Conservation (phyloP, 1,140 invertebrate species). For the Leptopilina clavipes region DNA sequence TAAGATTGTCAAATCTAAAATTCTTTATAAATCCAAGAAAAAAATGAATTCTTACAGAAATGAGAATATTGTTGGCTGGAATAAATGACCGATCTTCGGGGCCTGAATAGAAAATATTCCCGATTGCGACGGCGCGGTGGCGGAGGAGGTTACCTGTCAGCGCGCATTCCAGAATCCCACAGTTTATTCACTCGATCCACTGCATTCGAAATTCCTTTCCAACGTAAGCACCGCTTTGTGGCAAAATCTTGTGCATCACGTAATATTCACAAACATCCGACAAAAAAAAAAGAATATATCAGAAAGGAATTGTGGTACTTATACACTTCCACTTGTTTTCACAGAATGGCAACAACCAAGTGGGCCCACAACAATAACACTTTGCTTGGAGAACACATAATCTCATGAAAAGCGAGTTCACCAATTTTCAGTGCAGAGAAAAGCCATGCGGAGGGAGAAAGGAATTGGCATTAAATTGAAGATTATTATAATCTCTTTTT, state of each 20-base stretch:
- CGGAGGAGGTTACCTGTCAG: conserved; percentile 63
- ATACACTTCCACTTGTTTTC: conserved; percentile 16
- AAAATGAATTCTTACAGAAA: conserved; percentile 38
- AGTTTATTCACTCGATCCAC: conserved; percentile 44
- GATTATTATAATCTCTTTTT: background rate
- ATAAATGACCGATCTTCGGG: conserved; percentile 38
- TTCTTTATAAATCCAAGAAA: background rate
- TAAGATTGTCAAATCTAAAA: no score
- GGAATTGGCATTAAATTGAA: background rate
- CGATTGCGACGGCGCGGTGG: conserved; percentile 61
- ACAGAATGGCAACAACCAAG: background rate
- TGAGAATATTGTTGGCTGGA: conserved; percentile 31
- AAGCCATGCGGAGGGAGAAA: no score
- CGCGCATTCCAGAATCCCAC: conserved; percentile 66
- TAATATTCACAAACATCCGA: conserved; percentile 15
- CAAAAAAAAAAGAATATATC: background rate
- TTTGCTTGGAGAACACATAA: conserved; percentile 39
- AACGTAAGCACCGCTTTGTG: conserved; percentile 34
- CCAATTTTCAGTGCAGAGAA: background rate
- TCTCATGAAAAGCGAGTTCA: background rate
- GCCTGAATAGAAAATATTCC: conserved; percentile 47
- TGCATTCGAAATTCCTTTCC: conserved; percentile 42
- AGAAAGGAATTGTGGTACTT: background rate
- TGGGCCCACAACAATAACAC: conserved; percentile 23
- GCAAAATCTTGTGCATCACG: conserved; percentile 2